Evolutionary conservation across 1,140 invertebrate genomes (phyloP).

Genomic region (Drosophila rhopaloa): DNA sequence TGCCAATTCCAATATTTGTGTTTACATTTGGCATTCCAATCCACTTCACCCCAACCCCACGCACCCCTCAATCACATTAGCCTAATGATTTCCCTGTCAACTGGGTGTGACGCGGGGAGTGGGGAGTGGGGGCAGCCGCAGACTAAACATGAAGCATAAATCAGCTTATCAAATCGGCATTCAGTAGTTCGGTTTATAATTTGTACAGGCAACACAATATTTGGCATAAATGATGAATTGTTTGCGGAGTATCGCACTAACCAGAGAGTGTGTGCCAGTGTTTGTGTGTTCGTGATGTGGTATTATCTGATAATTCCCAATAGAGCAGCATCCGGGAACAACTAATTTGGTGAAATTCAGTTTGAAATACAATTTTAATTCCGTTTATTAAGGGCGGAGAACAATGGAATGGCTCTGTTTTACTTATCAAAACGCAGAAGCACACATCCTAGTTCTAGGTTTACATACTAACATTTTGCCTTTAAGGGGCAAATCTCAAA

Average conservation of each 20-base stretch:
- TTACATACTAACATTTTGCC: neutral
- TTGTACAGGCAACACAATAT: constrained; percentile 55
- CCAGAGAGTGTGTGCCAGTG: constrained; percentile 4
- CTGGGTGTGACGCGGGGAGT: neutral
- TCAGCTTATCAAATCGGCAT: constrained; percentile 70
- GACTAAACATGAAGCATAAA: constrained; percentile 61
- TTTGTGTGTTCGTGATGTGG: constrained; percentile 15
- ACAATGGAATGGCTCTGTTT: neutral
- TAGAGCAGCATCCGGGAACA: constrained; percentile 9
- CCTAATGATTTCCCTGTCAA: constrained; percentile 73
- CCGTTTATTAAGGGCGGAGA: neutral
- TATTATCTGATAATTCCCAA: constrained; percentile 36
- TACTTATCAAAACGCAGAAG: neutral
- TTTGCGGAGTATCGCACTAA: constrained; percentile 22
- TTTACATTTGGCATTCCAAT: constrained; percentile 47
- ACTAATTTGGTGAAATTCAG: neutral
- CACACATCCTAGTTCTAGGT: neutral
- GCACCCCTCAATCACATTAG: constrained; percentile 61
- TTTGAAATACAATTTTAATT: constrained; percentile 1
- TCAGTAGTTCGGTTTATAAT: constrained; percentile 56
- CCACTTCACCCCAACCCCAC: constrained; percentile 8
- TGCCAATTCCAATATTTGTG: constrained; percentile 60
- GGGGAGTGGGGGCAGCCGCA: constrained; percentile 8
- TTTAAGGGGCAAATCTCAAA: too few relatives aligned
- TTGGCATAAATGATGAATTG: constrained; percentile 56